Percentiles rank a stretch among this genome's conserved stretches.
Conservation (phyloP, 2,113 vertebrate genomes). For the Rousettus leschenaultii region DNA sequence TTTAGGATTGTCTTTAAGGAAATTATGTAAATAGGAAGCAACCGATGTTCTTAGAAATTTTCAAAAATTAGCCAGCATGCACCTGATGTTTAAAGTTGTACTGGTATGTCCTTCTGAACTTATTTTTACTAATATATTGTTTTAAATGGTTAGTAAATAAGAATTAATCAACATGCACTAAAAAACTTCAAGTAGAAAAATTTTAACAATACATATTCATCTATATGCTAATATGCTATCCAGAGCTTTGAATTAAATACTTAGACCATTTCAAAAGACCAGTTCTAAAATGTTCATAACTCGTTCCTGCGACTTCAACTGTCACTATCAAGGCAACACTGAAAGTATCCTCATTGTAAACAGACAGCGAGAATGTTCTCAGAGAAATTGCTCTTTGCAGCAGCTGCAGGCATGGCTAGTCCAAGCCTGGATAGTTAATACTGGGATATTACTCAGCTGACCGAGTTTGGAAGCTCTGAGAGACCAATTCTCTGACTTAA, state of each 20-base stretch:
- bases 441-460: background rate
- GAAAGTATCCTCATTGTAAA: background rate
- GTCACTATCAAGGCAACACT: background rate
- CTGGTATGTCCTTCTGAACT: conserved; percentile 8
- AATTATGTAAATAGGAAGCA: conserved; percentile 37
- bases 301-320: background rate
- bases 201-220: background rate
- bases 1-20: conserved; percentile 34
- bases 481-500: background rate
- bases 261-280: background rate
- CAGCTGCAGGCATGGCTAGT: background rate
- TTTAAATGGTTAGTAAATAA: background rate
- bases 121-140: conserved; percentile 6
- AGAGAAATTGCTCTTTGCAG: background rate
- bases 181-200: background rate
- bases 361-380: background rate
- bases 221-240: background rate
- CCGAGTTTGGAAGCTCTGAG: background rate
- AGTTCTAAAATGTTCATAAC: background rate
- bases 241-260: conserved; percentile 6
- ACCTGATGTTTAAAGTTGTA: conserved; percentile 36
- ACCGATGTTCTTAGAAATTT: conserved; percentile 30
- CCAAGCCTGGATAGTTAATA: background rate
- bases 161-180: background rate
- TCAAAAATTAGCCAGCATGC: background rate